phyloP scores from a whole-genome alignment of 2,113 vertebrate species.

The Prunella himalayana region DNA sequence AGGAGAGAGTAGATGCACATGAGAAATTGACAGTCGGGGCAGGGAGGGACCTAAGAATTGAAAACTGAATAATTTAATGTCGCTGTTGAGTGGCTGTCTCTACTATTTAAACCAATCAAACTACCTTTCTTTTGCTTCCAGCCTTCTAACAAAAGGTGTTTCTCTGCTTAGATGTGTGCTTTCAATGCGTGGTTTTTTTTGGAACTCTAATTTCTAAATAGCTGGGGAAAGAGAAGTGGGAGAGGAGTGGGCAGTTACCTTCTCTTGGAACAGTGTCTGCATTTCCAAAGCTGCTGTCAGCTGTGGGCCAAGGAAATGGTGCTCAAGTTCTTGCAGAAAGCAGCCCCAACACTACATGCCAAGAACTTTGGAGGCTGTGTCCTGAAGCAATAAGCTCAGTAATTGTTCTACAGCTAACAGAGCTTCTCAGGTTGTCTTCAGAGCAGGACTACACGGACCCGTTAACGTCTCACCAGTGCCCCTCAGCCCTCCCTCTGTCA shows the following conservation, averaged over 20 bases:
- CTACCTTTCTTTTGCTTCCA: not conserved
- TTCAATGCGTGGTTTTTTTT: not conserved
- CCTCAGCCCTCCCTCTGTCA: not conserved
- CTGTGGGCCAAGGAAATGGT: not conserved
- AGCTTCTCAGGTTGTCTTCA: not conserved
- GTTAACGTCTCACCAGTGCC: not conserved
- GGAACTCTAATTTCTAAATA: not conserved
- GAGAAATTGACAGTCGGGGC: not conserved
- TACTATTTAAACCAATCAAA: not conserved
- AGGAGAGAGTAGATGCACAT: not conserved
- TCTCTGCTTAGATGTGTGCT: not conserved
- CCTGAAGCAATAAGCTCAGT: not conserved
- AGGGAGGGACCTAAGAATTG: not conserved
- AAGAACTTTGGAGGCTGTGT: not conserved
- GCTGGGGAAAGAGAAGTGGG: not conserved
- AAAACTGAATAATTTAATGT: not conserved
- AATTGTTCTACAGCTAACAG: not conserved
- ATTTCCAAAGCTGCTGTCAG: not conserved
- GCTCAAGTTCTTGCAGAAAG: not conserved
- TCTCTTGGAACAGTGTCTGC: not conserved
- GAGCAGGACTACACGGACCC: not conserved
- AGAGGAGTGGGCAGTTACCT: not conserved
- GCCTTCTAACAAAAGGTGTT: not conserved
- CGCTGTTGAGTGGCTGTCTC: too few relatives aligned
- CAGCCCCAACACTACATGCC: not conserved